phyloP scores from a whole-genome alignment of 2,888 invertebrate genomes.

The Hecatera dysodea region DNA sequence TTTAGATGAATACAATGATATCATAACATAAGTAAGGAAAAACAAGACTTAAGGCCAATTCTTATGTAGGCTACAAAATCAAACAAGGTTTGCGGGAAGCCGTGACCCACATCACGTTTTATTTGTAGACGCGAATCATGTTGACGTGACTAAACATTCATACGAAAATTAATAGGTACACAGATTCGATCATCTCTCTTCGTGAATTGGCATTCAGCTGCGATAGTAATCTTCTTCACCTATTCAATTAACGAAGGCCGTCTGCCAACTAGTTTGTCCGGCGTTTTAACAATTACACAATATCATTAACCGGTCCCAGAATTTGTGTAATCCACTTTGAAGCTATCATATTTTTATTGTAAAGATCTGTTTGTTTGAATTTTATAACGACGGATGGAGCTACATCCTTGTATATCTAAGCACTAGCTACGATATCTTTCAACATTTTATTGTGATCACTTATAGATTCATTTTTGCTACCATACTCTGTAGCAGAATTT shows the following conservation, averaged over 20 bases:
- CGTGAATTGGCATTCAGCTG: slow-evolving; percentile 42
- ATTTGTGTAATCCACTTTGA: slow-evolving; percentile 36
- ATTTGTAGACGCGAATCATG: slow-evolving; percentile 81
- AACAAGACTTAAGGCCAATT: slow-evolving; percentile 66
- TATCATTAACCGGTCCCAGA: slow-evolving; percentile 33
- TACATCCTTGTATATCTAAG: neutral
- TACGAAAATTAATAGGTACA: slow-evolving; percentile 59
- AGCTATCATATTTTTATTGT: slow-evolving; percentile 14
- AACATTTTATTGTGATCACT: neutral
- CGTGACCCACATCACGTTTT: slow-evolving; percentile 86
- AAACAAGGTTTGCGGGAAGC: slow-evolving; percentile 81
- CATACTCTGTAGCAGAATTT: slow-evolving; percentile 19
- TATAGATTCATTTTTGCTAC: neutral
- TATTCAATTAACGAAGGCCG: slow-evolving; percentile 48
- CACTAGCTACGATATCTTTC: neutral
- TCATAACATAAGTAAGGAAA: slow-evolving; percentile 66
- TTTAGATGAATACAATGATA: slow-evolving; percentile 37
- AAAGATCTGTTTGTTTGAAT: slow-evolving; percentile 4
- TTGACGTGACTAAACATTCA: slow-evolving; percentile 60
- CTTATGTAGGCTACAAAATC: slow-evolving; percentile 64
- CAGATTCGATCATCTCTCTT: slow-evolving; percentile 50
- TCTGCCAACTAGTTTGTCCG: slow-evolving; percentile 31
- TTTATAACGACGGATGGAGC: neutral
- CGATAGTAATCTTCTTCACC: slow-evolving; percentile 41
- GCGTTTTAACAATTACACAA: slow-evolving; percentile 38